phyloP scores from a whole-genome alignment of 64 coral and sea anemone species.

The Porites australiensis region DNA sequence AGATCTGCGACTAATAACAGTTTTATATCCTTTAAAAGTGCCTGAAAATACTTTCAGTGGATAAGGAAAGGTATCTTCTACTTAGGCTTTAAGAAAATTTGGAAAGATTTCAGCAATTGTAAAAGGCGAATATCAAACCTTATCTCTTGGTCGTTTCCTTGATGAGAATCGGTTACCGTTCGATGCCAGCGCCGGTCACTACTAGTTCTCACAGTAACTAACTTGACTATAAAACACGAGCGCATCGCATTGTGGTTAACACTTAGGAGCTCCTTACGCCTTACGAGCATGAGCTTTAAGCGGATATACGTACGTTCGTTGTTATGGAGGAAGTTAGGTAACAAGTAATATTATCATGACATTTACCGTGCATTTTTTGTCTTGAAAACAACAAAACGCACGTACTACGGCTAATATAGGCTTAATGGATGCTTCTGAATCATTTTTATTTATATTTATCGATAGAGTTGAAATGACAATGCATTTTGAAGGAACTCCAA shows the following conservation, averaged over 20 bases:
- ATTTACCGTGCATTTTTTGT: neutral
- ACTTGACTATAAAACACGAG: neutral
- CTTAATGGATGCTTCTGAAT: neutral
- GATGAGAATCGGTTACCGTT: neutral
- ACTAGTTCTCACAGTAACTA: neutral
- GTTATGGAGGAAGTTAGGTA: too few relatives aligned
- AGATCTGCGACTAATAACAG: too few relatives aligned
- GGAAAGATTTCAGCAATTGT: too few relatives aligned
- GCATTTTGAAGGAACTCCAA: neutral
- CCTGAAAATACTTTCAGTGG: too few relatives aligned
- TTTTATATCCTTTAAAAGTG: too few relatives aligned
- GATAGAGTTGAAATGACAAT: neutral
- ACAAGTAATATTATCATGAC: neutral
- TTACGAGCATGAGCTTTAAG: constrained; percentile 3
- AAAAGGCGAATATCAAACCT: neutral
- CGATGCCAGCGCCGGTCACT: too few relatives aligned
- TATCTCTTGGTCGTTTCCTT: neutral
- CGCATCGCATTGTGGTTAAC: neutral
- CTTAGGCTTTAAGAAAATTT: too few relatives aligned
- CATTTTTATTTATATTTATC: constrained; percentile 1
- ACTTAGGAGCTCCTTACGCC: neutral
- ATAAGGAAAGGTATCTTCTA: too few relatives aligned
- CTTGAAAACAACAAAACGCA: neutral
- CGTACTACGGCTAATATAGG: neutral
- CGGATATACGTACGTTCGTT: neutral